Base-by-base conservation (phyloP, 2,888 invertebrate genomes). In the Eupithecia tripunctaria region DNA sequence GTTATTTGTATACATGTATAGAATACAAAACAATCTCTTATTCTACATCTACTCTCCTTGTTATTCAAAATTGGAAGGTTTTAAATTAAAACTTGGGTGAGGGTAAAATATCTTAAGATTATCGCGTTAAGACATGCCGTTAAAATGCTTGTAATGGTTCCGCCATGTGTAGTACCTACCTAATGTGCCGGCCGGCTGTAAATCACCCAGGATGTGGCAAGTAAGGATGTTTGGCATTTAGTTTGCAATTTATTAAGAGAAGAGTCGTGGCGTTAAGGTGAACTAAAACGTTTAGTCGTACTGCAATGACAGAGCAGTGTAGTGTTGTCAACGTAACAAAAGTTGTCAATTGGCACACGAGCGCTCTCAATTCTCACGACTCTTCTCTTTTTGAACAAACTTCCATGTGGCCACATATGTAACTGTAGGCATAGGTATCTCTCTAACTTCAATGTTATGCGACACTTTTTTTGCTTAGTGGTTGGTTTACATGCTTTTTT, bases 91-190 rank as follows among this genome's bases (percentile, higher is more conserved):
- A 25, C 21, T 56, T 56, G 25, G 25, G 25, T 56, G 25, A 21
- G 56, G 56, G 43, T 51, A 51, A 51, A 51, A 51, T 51, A 51
- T 51, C 21, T 51, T 12, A 25, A 56, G 56, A 56, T 14, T 56
- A 79, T 78, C 75, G 76, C 76, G 76, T 78, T 74, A 76, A 76
- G 68, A 78, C 79, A 82, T 79, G 79, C 80, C 75, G 81, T 82
- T 83, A 85, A 80, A 80, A 41, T 51, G 71, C 78, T 71, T 81
- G 79, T 78, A 75, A 79, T 71, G 76, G 81, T 81, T 82, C 82
- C 64, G 79, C 14, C 62, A 78, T 72, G 38, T 67, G 32, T 70
- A 64, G 25, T n/a, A 56, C 56, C 56, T 25, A 56, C 56, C 51
- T 56, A 56, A 56, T 56, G 56, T 25, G 56, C 56, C 56, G 56